Percentiles rank a stretch among this genome's conserved stretches.
Evolutionary conservation across 1,140 invertebrate species (phyloP).

Genomic region (Dufourea novaeangliae): DNA sequence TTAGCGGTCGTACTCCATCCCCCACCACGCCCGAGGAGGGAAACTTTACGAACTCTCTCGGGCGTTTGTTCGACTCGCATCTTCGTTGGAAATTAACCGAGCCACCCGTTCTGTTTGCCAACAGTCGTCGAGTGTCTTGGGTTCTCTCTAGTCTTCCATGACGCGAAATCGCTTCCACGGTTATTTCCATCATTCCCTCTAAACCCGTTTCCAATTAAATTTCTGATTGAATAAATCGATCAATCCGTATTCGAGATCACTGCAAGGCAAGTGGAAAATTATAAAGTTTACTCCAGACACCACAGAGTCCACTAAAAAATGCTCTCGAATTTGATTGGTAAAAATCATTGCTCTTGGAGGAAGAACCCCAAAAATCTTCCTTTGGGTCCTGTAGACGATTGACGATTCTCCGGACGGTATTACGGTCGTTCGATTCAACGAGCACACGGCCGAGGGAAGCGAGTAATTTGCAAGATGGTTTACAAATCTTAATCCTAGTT

Average conservation of each 20-base stretch:
- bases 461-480: conserved; percentile 72
- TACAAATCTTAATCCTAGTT: conserved; percentile 73
- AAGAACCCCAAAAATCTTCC: too few species aligned
- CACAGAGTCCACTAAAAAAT: too few species aligned
- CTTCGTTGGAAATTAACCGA: conserved; percentile 60
- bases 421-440: conserved; percentile 30
- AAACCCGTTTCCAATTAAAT: not conserved
- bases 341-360: too few species aligned
- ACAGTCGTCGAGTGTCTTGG: conserved; percentile 2
- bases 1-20: conserved; percentile 55
- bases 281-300: too few species aligned
- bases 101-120: conserved; percentile 70
- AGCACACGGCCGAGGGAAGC: conserved; percentile 9
- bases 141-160: too few species aligned
- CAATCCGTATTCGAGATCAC: too few species aligned
- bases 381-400: not conserved
- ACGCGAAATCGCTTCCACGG: not conserved
- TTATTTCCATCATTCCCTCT: not conserved
- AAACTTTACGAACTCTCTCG: conserved; percentile 71
- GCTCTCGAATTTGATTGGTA: too few species aligned
- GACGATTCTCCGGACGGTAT: conserved; percentile 4
- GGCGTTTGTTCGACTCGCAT: conserved; percentile 44
- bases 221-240: not conserved
- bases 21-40: conserved; percentile 10
- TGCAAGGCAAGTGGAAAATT: too few species aligned